These are phyloP conservation scores for Sebastes dallii DNA, from an alignment of 2,797 vertebrate species.

Conservation along the genomic window DNA sequence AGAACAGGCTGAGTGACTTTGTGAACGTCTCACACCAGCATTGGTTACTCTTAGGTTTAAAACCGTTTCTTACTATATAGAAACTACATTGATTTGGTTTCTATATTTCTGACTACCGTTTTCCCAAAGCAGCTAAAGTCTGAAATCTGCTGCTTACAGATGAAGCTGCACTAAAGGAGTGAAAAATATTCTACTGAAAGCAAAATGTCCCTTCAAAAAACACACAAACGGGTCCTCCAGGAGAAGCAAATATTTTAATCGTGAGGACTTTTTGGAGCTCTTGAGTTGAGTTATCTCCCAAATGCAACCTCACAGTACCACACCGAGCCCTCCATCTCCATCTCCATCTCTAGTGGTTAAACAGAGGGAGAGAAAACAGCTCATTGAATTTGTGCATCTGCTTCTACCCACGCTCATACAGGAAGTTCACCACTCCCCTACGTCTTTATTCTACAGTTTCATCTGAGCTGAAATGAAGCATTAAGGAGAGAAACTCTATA, in stretches of 20 bases:
- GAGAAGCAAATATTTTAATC: slow-evolving; percentile 60
- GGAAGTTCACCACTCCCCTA: slow-evolving; percentile 68
- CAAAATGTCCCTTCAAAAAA: slow-evolving; percentile 54
- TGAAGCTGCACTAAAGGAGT: slow-evolving; percentile 8
- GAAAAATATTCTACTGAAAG: slow-evolving; percentile 45
- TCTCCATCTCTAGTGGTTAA: slow-evolving; percentile 70
- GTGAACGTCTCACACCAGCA: neutral
- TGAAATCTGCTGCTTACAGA: slow-evolving; percentile 44
- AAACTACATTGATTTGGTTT: neutral
- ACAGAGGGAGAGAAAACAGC: slow-evolving; percentile 59
- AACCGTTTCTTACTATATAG: neutral
- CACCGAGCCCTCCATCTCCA: slow-evolving; percentile 46
- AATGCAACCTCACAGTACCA: slow-evolving; percentile 68
- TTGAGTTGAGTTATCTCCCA: slow-evolving; percentile 60
- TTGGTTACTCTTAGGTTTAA: neutral
- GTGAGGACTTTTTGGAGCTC: slow-evolving; percentile 56
- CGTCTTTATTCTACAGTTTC: slow-evolving; percentile 68
- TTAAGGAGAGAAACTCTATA: slow-evolving; percentile 71
- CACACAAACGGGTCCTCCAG: slow-evolving; percentile 49
- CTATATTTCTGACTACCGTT: neutral
- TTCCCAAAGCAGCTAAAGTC: slow-evolving; percentile 34
- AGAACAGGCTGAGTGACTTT: neutral
- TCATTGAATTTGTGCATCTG: slow-evolving; percentile 81
- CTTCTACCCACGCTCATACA: slow-evolving; percentile 56
- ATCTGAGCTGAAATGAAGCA: slow-evolving; percentile 67